Conservation (phyloP, 1,140 invertebrate genomes). For the Temnothorax curvispinosus region DNA sequence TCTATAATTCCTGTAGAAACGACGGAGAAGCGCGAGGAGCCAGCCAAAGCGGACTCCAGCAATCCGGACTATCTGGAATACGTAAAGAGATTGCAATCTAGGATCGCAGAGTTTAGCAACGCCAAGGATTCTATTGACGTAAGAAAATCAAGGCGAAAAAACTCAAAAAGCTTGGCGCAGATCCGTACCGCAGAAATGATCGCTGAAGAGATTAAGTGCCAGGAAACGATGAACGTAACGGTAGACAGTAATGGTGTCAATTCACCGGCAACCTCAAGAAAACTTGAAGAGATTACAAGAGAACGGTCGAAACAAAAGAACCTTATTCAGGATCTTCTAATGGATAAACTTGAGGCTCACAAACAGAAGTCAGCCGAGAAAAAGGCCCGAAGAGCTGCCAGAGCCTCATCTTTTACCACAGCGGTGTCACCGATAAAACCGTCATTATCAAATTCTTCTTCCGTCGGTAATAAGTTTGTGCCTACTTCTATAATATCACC, state of each 20-base stretch:
- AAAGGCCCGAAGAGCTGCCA: slow-evolving; percentile 84
- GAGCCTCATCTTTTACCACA: slow-evolving; percentile 78
- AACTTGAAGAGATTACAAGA: slow-evolving; percentile 89
- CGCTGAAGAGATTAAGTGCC: slow-evolving; percentile 82
- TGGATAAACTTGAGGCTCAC: slow-evolving; percentile 91
- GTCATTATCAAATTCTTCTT: slow-evolving; percentile 26
- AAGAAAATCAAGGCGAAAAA: slow-evolving; percentile 88
- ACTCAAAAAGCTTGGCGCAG: slow-evolving; percentile 82
- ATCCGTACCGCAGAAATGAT: slow-evolving; percentile 81
- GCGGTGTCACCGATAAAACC: slow-evolving; percentile 74
- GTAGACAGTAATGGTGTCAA: slow-evolving; percentile 75
- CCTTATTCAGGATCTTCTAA: slow-evolving; percentile 91
- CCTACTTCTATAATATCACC: slow-evolving; percentile 72
- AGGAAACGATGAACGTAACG: slow-evolving; percentile 67
- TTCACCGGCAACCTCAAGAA: slow-evolving; percentile 85
- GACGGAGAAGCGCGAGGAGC: slow-evolving; percentile 51
- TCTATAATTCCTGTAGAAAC: slow-evolving; percentile 57
- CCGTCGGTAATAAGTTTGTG: slow-evolving; percentile 71
- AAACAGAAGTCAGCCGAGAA: slow-evolving; percentile 89
- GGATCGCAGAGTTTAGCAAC: slow-evolving; percentile 90
- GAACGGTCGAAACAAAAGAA: slow-evolving; percentile 90
- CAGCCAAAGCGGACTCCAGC: slow-evolving; percentile 75
- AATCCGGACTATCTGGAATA: slow-evolving; percentile 88
- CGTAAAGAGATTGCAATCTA: slow-evolving; percentile 89
- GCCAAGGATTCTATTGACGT: slow-evolving; percentile 90